Evolutionary conservation across 2,888 invertebrate genomes (phyloP).

Genomic region (Beris morrisii): DNA sequence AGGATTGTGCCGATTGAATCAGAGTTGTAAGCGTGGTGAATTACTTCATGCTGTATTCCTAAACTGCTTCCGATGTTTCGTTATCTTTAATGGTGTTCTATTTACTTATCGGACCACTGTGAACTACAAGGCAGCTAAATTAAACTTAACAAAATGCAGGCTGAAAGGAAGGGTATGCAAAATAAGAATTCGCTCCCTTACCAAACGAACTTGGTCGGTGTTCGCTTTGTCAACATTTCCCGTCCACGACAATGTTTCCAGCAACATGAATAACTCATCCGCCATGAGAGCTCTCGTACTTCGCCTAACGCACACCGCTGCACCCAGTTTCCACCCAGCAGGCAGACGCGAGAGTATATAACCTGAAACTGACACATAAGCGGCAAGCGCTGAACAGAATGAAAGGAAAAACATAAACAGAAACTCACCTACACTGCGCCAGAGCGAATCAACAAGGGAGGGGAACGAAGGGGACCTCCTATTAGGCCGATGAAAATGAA

Average conservation of each 20-base stretch:
- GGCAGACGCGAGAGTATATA: background rate
- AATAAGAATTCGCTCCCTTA: no score
- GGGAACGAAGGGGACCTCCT: background rate
- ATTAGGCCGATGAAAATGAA: conserved; percentile 31
- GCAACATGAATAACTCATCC: background rate
- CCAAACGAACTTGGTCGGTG: background rate
- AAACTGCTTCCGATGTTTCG: no score
- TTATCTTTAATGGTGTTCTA: no score
- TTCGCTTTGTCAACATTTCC: background rate
- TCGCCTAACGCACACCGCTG: background rate
- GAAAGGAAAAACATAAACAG: conserved; percentile 33
- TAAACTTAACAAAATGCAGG: no score
- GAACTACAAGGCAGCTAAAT: no score
- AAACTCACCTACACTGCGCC: conserved; percentile 10
- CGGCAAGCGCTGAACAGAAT: conserved; percentile 19
- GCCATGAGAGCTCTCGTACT: background rate
- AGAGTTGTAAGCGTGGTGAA: no score
- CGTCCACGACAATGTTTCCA: background rate
- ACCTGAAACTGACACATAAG: background rate
- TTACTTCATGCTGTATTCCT: no score
- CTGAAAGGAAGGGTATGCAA: no score
- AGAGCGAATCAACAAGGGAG: no score
- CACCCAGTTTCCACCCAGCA: background rate
- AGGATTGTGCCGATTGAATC: no score
- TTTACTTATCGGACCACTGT: no score